Evolutionary conservation across 92 coral and sea anemone species (phyloP), one percentile per base, ranked within the genome.

Genomic region (Nematostella vectensis): DNA sequence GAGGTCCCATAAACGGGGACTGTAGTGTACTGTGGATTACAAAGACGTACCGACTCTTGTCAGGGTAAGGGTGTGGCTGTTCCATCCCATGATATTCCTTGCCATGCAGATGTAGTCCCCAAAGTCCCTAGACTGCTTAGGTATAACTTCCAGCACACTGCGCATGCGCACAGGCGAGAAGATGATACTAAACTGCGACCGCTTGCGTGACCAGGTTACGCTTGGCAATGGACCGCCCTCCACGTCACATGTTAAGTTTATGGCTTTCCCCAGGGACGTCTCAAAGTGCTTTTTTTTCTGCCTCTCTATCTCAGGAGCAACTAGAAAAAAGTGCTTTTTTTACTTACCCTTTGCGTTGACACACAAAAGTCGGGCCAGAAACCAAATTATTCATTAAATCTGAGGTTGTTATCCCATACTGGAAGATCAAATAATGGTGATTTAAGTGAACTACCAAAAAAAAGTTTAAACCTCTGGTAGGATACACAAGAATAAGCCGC

Each of bases 71-170:
- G 11, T 45, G 17, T 19, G 9, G 21, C 18, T 10, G 9, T 45
- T 11, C 18, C 51, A 22, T 11, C 51, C 51, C 9, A 17, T 17
- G 21, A 45, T 10, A 19, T 45, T 45, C 4, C 51, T 45, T 17
- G 51, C 51, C 23, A 4, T 4, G 23, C 51, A 45, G 9, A 22
- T 17, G 51, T 45, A 45, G 4, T 45, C 51, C 51, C 51, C 51
- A 45, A 45, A 45, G 51, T 45, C 51, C 9, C 23, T 17, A 45
- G 23, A 6, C 12, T 45, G 9, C 12, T 6, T 45, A 10, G 51
- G 51, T 17, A 22, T 45, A 9, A 45, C 51, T 45, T 45, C 23
- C 18, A 45, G 23, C 4, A 11, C 9, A 45, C 51, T 45, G 51
- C 51, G 51, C 51, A 6, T 11, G 51, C 51, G 51, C 23, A 22